phyloP scores from a whole-genome alignment of 2,797 vertebrate genomes.

The Antrozous pallidus region DNA sequence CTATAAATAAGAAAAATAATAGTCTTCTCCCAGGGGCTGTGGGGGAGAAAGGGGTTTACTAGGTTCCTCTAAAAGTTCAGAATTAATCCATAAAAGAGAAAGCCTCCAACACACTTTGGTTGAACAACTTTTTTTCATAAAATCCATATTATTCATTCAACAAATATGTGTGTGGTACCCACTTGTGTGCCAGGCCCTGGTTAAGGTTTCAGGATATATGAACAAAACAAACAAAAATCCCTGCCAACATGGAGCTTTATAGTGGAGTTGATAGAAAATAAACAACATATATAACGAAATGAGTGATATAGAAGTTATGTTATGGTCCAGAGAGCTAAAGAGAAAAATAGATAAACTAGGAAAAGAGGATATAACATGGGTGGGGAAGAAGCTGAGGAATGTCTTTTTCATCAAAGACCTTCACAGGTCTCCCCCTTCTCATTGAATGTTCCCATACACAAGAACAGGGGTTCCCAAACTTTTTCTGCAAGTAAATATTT shows the following conservation, averaged over 20 bases:
- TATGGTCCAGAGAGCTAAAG: background rate
- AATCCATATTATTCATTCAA: background rate
- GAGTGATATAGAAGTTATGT: background rate
- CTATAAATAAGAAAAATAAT: background rate
- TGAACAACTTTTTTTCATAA: background rate
- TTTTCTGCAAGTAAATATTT: background rate
- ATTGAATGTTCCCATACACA: background rate
- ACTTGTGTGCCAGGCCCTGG: background rate
- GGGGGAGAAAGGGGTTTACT: fast-evolving
- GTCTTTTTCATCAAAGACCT: background rate
- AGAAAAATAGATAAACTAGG: background rate
- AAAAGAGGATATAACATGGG: background rate
- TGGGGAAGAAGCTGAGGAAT: background rate
- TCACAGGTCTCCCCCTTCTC: fast-evolving
- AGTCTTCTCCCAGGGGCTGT: background rate
- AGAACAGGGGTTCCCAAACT: background rate
- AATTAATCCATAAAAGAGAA: background rate
- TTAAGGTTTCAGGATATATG: background rate
- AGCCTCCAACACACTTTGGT: background rate
- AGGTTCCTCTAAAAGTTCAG: background rate
- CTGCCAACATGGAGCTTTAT: background rate
- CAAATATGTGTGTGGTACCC: background rate
- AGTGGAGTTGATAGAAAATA: background rate
- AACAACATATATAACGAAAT: background rate
- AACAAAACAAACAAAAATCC: background rate